Percentiles rank a stretch among this genome's conserved stretches.
Conservation (phyloP, 1,140 invertebrate genomes). For the Cotesia typhae region DNA sequence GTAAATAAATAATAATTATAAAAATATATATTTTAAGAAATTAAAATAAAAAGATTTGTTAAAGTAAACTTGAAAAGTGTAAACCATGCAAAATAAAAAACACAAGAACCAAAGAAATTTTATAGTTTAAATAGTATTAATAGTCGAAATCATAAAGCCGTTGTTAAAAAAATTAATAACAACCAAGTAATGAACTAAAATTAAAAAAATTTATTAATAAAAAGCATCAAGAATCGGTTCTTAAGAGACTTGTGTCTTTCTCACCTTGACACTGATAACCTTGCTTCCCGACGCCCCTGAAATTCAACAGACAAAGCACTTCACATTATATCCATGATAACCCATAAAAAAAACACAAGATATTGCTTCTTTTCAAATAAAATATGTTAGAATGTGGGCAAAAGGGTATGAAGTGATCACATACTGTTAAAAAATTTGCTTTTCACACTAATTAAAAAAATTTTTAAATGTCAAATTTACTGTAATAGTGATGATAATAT, state of each 20-base stretch:
- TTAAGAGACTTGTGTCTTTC: conserved; percentile 67
- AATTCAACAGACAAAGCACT: conserved; percentile 73
- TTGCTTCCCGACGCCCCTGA: conserved; percentile 97
- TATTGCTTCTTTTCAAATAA: conserved; percentile 14
- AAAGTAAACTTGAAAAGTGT: too few species aligned
- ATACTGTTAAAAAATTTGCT: too few species aligned
- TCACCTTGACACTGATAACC: conserved; percentile 99
- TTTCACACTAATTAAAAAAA: too few species aligned
- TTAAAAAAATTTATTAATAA: conserved; percentile 55
- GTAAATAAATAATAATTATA: conserved; percentile 21
- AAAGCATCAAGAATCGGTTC: conserved; percentile 57
- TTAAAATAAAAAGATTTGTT: not conserved
- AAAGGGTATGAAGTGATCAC: too few species aligned
- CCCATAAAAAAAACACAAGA: conserved; percentile 57
- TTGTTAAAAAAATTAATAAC: conserved; percentile 41
- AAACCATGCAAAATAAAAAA: conserved; percentile 28
- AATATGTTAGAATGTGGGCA: not conserved
- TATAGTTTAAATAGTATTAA: conserved; percentile 5
- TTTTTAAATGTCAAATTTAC: too few species aligned
- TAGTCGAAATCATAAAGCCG: conserved; percentile 9
- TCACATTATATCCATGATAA: conserved; percentile 62
- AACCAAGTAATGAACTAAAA: conserved; percentile 45
- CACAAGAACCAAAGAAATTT: conserved; percentile 31
- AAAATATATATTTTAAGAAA: not conserved
- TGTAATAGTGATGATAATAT: too few species aligned